phyloP scores from a whole-genome alignment of 2,797 vertebrate genomes.

The Acanthurus leucopareius region DNA sequence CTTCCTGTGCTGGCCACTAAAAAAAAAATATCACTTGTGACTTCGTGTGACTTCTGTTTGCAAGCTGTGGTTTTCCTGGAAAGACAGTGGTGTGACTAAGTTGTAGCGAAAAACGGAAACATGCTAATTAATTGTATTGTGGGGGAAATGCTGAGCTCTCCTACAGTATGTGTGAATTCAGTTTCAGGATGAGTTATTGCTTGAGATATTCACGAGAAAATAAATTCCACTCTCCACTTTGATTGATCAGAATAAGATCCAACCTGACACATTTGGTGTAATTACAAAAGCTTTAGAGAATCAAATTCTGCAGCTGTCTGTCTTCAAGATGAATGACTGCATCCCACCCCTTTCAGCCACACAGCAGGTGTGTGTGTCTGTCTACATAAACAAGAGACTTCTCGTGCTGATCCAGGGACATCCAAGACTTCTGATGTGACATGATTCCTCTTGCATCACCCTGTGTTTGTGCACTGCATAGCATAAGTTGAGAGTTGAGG shows the following conservation, averaged over 20 bases:
- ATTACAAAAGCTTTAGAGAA: neutral
- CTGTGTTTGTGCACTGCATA: neutral
- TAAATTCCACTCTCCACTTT: neutral
- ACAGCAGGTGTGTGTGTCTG: constrained; percentile 13
- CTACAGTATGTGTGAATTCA: neutral
- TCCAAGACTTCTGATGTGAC: neutral
- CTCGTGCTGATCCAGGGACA: constrained; percentile 2
- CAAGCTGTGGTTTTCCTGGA: constrained; percentile 3
- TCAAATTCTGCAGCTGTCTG: neutral
- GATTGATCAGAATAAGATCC: constrained; percentile 4
- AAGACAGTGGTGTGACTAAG: constrained; percentile 2
- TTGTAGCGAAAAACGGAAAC: neutral
- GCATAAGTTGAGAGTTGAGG: neutral
- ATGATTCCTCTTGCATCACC: neutral
- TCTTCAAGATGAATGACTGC: neutral
- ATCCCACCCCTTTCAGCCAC: neutral
- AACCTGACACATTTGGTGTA: neutral
- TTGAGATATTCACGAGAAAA: neutral
- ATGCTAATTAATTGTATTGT: neutral
- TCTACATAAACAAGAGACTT: neutral
- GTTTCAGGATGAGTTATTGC: neutral
- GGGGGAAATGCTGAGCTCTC: neutral
- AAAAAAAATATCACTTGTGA: neutral
- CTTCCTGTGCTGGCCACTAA: constrained; percentile 5
- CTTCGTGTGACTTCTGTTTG: constrained; percentile 30